phyloP scores from a whole-genome alignment of 2,888 invertebrate genomes.

The Drosophila limbata region DNA sequence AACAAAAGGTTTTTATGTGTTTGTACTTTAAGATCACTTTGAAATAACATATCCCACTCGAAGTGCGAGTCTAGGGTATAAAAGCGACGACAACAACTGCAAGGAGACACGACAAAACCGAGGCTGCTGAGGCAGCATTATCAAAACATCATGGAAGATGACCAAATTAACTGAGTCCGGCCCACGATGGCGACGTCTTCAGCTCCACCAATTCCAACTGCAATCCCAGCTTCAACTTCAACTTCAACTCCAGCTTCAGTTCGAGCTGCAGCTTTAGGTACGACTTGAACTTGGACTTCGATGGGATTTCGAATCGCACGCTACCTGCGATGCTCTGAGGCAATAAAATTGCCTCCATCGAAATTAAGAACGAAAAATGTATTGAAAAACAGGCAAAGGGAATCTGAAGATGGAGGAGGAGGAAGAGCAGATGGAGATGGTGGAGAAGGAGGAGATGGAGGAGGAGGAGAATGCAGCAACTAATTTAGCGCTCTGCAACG shows the following conservation, averaged over 20 bases:
- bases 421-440: background rate
- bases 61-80: conserved; percentile 25
- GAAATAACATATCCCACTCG: background rate
- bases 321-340: conserved; percentile 65
- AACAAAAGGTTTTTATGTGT: too few relatives aligned
- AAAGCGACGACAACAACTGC: conserved; percentile 27
- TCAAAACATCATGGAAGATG: conserved; percentile 83
- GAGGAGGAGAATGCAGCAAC: conserved; percentile 52
- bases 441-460: background rate
- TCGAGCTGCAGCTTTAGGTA: background rate
- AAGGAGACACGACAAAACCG: conserved; percentile 35
- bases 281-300: conserved; percentile 17
- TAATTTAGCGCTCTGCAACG: conserved; percentile 77
- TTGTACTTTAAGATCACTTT: background rate
- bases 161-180: conserved; percentile 77
- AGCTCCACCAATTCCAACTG: background rate
- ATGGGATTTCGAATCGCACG: conserved; percentile 46
- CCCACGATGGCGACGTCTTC: conserved; percentile 25
- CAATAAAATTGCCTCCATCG: conserved; percentile 80
- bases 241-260: conserved; percentile 5
- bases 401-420: background rate
- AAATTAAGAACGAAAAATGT: conserved; percentile 79
- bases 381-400: conserved; percentile 61
- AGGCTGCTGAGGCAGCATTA: conserved; percentile 66
- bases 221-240: background rate